Evolutionary conservation across 2,888 invertebrate genomes (phyloP).

Genomic region (Callinectes sapidus): DNA sequence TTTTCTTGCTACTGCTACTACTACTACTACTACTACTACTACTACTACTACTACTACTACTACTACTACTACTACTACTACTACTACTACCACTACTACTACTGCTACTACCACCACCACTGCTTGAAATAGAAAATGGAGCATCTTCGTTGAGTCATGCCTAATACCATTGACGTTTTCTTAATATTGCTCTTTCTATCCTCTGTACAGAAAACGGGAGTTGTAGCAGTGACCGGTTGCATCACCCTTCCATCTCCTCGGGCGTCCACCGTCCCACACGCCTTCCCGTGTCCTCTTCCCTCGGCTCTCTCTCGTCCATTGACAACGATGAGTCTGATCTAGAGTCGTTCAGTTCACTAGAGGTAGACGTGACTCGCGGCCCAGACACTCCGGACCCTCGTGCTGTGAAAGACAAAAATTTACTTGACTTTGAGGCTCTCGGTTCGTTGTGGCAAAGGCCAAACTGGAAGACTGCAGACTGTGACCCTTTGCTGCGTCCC

Average conservation of each 20-base stretch:
- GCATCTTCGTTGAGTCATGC: neutral
- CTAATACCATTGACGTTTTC: neutral
- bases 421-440: slow-evolving; percentile 56
- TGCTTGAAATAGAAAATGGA: neutral
- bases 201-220: slow-evolving; percentile 59
- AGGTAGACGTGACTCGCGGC: slow-evolving; percentile 45
- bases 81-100: neutral
- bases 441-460: slow-evolving; percentile 41
- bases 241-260: slow-evolving; percentile 65
- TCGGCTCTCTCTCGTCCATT: slow-evolving; percentile 56
- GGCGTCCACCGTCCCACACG: slow-evolving; percentile 46
- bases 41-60: neutral
- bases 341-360: slow-evolving; percentile 66
- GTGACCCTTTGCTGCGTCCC: neutral
- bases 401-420: slow-evolving; percentile 17
- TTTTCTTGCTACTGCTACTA: neutral
- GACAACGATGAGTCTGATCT: slow-evolving; percentile 62
- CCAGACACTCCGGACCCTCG: slow-evolving; percentile 27
- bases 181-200: neutral
- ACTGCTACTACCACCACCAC: too few relatives aligned
- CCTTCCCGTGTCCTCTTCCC: slow-evolving; percentile 50
- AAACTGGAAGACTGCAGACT: slow-evolving; percentile 41
- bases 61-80: neutral
- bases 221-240: slow-evolving; percentile 61
- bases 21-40: too few relatives aligned